These are phyloP conservation scores for Drosophila kanapiae DNA, from an alignment of 1,140 invertebrate genomes.

Conservation along the genomic window DNA sequence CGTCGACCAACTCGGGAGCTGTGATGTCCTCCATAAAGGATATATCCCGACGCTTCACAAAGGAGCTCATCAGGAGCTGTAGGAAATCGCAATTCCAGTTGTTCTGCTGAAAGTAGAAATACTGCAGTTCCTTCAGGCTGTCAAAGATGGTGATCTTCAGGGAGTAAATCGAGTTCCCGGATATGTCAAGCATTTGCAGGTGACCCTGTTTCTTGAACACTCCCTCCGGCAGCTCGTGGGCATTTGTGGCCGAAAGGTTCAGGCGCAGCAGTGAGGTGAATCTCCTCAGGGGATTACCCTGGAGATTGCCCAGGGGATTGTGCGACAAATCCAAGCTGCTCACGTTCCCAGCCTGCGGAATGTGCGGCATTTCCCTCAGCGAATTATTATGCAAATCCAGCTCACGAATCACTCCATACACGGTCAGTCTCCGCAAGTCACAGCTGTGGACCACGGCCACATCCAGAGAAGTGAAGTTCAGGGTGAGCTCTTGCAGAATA, in stretches of 20 bases:
- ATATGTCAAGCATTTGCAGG: conserved; percentile 77
- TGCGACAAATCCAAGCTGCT: conserved; percentile 72
- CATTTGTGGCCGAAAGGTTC: conserved; percentile 68
- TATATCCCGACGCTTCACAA: conserved; percentile 75
- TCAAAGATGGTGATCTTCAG: conserved; percentile 80
- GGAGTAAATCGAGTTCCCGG: conserved; percentile 71
- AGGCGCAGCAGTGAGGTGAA: conserved; percentile 65
- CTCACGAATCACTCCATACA: conserved; percentile 65
- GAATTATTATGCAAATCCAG: conserved; percentile 82
- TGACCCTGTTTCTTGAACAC: conserved; percentile 76
- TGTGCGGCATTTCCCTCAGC: conserved; percentile 71
- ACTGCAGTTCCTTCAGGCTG: conserved; percentile 75
- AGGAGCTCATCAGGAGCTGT: conserved; percentile 77
- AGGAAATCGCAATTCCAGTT: conserved; percentile 84
- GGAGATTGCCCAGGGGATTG: conserved; percentile 75
- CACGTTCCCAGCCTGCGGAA: conserved; percentile 71
- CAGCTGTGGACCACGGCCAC: conserved; percentile 61
- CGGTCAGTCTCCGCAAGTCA: conserved; percentile 69
- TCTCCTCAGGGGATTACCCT: conserved; percentile 71
- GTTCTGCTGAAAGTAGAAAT: conserved; percentile 84
- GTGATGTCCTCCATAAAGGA: conserved; percentile 79
- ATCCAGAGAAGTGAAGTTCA: conserved; percentile 70
- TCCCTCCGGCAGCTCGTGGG: conserved; percentile 72
- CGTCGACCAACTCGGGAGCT: conserved; percentile 77
- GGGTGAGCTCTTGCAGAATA: conserved; percentile 71